Evolutionary conservation across 1,140 invertebrate species (phyloP).

Genomic region (Macrobrachium rosenbergii): DNA sequence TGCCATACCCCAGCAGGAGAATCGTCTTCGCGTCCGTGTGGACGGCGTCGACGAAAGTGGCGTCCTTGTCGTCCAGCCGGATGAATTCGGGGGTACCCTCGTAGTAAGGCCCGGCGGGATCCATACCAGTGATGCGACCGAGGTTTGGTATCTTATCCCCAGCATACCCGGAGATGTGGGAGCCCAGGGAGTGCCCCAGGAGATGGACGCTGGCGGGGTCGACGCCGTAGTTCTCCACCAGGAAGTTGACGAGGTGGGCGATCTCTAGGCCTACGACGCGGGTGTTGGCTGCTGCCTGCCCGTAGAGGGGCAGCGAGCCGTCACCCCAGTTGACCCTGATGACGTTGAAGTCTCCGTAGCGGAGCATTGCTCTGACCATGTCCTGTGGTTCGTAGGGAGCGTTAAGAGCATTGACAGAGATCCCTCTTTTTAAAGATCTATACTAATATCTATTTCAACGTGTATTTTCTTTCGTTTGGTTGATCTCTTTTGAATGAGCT

Average conservation of each 20-base stretch:
- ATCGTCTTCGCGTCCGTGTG: constrained; percentile 67
- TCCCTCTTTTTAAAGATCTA: no score
- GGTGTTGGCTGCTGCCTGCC: constrained; percentile 70
- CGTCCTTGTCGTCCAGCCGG: constrained; percentile 68
- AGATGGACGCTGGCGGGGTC: constrained; percentile 82
- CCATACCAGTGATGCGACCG: constrained; percentile 71
- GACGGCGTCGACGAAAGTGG: constrained; percentile 69
- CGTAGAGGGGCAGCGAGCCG: constrained; percentile 70
- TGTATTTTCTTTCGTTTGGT: no score
- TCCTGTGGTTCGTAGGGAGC: constrained; percentile 45
- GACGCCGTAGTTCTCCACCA: constrained; percentile 76
- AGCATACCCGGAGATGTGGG: constrained; percentile 88
- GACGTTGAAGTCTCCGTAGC: constrained; percentile 66
- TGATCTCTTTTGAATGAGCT: no score
- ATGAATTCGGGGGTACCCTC: constrained; percentile 71
- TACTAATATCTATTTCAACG: no score
- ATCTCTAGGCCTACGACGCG: constrained; percentile 84
- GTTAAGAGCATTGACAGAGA: no score
- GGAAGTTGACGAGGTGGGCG: constrained; percentile 82
- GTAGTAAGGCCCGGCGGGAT: constrained; percentile 90
- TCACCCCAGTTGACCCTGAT: constrained; percentile 66
- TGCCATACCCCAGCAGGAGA: constrained; percentile 73
- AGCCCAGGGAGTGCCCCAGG: constrained; percentile 87
- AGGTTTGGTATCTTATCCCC: constrained; percentile 78
- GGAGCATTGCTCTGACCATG: constrained; percentile 59